phyloP scores from a whole-genome alignment of 2,888 invertebrate species.

The Spilosoma lubricipeda region DNA sequence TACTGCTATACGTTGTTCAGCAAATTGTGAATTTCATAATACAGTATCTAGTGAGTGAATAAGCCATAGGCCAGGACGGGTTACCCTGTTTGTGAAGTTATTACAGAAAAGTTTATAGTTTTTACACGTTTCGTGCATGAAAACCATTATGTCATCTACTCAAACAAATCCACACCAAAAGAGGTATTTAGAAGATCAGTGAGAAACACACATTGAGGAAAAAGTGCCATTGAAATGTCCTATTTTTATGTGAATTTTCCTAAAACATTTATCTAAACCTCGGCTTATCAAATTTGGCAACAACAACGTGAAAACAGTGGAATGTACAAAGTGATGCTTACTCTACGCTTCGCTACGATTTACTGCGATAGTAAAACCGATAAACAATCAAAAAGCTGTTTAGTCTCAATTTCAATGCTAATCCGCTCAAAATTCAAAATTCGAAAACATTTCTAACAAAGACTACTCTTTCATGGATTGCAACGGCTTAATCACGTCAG shows the following conservation, averaged over 20 bases:
- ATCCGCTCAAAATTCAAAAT: background rate
- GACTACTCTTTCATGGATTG: slow-evolving; percentile 25
- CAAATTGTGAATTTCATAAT: slow-evolving; percentile 56
- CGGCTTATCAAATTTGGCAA: background rate
- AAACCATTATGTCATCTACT: background rate
- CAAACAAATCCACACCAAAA: background rate
- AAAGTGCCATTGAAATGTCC: background rate
- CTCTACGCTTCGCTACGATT: background rate
- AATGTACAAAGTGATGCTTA: background rate
- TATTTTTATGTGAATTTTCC: no score
- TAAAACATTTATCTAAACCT: no score
- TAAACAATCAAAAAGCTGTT: background rate
- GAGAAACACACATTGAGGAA: background rate
- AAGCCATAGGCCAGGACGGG: slow-evolving; percentile 39
- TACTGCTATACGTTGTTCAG: slow-evolving; percentile 28
- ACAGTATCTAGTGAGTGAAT: slow-evolving; percentile 53
- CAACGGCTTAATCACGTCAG: slow-evolving; percentile 32
- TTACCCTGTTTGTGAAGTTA: background rate
- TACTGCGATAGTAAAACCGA: background rate
- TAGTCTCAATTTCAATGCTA: background rate
- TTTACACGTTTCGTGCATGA: no score
- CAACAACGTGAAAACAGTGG: background rate
- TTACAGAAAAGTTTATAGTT: background rate
- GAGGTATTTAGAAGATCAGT: background rate
- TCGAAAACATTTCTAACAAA: slow-evolving; percentile 2